Percentiles rank a stretch among this genome's conserved stretches.
phyloP scores from a whole-genome alignment of 2,797 vertebrate species.

The Heterohyrax brucei region DNA sequence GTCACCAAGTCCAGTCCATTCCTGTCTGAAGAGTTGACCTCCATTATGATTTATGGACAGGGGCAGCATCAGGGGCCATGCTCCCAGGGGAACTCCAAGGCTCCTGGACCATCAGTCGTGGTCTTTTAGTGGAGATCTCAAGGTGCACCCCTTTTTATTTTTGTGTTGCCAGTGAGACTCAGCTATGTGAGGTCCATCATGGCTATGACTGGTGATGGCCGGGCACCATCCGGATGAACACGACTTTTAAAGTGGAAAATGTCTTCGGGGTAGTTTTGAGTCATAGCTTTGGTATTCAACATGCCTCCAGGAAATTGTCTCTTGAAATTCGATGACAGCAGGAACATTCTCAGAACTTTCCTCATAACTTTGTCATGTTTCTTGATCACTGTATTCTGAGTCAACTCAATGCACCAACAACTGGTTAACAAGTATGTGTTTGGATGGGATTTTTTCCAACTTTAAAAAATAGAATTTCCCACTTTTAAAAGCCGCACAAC shows the following conservation, averaged over 20 bases:
- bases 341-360: background rate
- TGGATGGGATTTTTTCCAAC: background rate
- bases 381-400: background rate
- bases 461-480: background rate
- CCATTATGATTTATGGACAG: no score
- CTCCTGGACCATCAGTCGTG: no score
- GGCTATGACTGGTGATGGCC: no score
- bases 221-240: background rate
- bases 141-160: no score
- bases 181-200: no score
- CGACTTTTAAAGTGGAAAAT: slow-evolving; percentile 47
- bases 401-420: background rate
- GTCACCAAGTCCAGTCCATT: no score
- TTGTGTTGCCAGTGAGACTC: no score
- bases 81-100: no score
- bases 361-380: background rate
- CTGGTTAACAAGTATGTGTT: background rate
- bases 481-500: background rate
- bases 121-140: no score
- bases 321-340: slow-evolving; percentile 27
- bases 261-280: slow-evolving; percentile 51
- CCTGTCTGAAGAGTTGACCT: no score
- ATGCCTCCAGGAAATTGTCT: background rate
- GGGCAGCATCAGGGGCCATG: no score
- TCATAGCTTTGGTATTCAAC: background rate